Evolutionary conservation across 2,113 vertebrate species (phyloP).

Genomic region (Neotragus moschatus): DNA sequence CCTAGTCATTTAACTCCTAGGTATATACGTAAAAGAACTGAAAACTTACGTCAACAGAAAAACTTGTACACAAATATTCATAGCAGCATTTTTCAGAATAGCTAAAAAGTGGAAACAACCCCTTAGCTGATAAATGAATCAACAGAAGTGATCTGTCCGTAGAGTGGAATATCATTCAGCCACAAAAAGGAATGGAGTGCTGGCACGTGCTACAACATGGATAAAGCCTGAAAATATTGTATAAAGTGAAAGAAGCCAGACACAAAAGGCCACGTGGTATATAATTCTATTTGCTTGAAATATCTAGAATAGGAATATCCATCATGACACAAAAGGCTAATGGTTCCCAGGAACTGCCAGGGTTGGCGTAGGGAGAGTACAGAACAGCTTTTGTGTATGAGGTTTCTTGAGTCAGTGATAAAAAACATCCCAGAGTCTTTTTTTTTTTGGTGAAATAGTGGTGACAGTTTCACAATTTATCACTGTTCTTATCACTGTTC

Average conservation of each 20-base stretch:
- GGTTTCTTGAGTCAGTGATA: neutral
- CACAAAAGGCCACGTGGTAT: neutral
- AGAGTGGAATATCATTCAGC: no score
- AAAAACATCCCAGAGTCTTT: neutral
- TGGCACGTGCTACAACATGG: neutral
- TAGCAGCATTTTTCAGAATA: neutral
- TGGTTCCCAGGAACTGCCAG: neutral
- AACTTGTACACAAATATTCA: neutral
- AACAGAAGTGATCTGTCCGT: neutral
- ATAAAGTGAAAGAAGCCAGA: neutral
- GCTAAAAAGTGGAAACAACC: neutral
- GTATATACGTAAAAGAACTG: neutral
- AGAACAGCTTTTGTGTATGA: neutral
- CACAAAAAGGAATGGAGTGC: neutral
- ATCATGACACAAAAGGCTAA: neutral
- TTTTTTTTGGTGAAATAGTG: neutral
- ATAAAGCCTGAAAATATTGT: neutral
- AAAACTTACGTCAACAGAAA: neutral
- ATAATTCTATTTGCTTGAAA: neutral
- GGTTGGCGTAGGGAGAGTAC: rapidly evolving
- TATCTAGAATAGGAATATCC: neutral
- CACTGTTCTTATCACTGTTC: neutral
- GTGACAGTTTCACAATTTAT: neutral
- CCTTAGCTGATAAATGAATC: neutral
- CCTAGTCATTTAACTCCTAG: neutral